A percentile compares a stretch with the other conserved stretches of the same genome.
Evolutionary conservation across 1,140 invertebrate species (phyloP).

Genomic region (Cheumatopsyche charites): DNA sequence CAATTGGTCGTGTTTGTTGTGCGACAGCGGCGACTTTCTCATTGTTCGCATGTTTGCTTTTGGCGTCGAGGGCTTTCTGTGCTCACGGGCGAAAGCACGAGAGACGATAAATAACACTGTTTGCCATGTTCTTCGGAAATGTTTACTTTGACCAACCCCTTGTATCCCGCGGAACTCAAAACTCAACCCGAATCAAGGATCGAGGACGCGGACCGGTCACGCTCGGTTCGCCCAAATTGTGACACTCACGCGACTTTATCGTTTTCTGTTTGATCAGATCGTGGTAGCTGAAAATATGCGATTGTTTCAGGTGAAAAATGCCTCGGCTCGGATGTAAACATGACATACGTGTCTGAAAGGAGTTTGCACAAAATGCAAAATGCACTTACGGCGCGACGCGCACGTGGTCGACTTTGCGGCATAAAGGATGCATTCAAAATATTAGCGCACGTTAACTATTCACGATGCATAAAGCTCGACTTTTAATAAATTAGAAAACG

Average conservation of each 20-base stretch:
- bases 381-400: conserved; percentile 11
- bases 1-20: conserved; percentile 24
- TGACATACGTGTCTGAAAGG: conserved; percentile 21
- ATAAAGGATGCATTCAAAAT: no score
- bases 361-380: conserved; percentile 18
- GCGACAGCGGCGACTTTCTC: conserved; percentile 22
- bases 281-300: no score
- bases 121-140: conserved; percentile 24
- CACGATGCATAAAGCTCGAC: no score
- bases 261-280: no score
- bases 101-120: conserved; percentile 42
- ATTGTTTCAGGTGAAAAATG: no score
- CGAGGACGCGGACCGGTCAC: not conserved
- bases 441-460: no score
- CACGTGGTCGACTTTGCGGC: conserved; percentile 10
- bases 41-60: conserved; percentile 27
- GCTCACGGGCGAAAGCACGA: conserved; percentile 21
- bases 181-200: not conserved
- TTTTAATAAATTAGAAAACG: no score
- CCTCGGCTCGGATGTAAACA: not conserved
- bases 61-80: conserved; percentile 19
- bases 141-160: not conserved
- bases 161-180: not conserved
- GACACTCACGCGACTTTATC: no score
- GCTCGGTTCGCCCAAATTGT: not conserved